phyloP scores from a whole-genome alignment of 2,797 vertebrate species.

The Aphelocoma californica region DNA sequence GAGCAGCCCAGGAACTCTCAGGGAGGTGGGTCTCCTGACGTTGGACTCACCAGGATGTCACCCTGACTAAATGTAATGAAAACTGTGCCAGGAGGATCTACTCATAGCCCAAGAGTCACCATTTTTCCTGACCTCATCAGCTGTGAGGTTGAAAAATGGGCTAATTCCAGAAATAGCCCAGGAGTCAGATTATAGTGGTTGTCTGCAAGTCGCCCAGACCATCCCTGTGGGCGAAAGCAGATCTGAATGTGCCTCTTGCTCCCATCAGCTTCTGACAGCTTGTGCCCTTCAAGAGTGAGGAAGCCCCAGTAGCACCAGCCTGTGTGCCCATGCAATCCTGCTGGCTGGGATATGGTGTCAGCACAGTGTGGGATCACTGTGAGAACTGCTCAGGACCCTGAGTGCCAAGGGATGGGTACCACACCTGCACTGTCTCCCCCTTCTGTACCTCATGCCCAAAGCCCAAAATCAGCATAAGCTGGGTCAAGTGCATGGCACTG shows the following conservation, averaged over 20 bases:
- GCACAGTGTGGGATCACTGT: accelerated
- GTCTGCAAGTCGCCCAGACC: background rate
- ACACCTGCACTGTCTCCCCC: accelerated
- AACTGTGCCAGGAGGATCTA: background rate
- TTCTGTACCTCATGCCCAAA: background rate
- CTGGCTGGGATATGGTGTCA: accelerated
- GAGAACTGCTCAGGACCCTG: background rate
- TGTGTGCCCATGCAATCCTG: background rate
- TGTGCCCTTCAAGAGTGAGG: background rate
- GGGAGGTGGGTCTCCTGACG: background rate
- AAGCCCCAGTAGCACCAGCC: background rate
- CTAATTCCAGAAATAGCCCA: background rate
- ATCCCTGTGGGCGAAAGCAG: background rate
- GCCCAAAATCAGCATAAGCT: background rate
- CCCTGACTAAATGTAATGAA: background rate
- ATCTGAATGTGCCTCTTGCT: background rate
- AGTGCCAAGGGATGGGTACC: background rate
- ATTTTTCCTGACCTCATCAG: background rate
- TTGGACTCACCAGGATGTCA: background rate
- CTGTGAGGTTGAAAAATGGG: background rate
- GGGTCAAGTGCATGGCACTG: background rate
- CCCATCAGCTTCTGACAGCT: background rate
- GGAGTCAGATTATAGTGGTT: background rate
- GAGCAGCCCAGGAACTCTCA: background rate
- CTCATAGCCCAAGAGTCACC: background rate